Base-by-base conservation (phyloP, 2,888 invertebrate genomes). In the Amphipyra berbera region DNA sequence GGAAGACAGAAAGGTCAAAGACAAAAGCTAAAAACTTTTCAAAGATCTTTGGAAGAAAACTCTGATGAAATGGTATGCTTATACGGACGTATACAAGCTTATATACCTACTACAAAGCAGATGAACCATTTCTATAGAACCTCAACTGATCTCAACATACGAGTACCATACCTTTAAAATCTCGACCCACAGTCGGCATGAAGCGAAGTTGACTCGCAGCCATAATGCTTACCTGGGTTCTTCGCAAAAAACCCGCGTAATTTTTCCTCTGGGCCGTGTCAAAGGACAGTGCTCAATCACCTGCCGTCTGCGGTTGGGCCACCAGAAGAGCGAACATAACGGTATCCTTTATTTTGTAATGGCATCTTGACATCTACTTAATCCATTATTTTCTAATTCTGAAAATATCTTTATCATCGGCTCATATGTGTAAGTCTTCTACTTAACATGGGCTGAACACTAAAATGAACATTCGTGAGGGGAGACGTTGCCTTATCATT, bases 251-350 rank as follows among this genome's bases (percentile, higher is more conserved):
- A 89, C 85, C 88, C 87, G 80, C 82, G 88, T 89, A 90, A 91
- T 92, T 91, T 93, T 91, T 92, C 87, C 85, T 86, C 81, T 82
- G 82, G 82, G 84, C 86, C 83, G 81, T 90, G 90, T 93, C 93
- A 93, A 93, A 93, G 90, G 89, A 90, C 90, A 86, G 85, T 85
- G 89, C 86, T 93, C 92, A 89, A 92, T 93, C 93, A 92, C 91
- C 88, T 88, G 90, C 84, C 82, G 82, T 82, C 71, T 84, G 83
- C 59, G 79, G 82, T 83, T 41, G 81, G 83, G 90, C 88, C 72
- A 82, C 9, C 6, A 76, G 70, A 45, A 0, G 3, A 35, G 78
- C 76, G 72, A 2, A 6, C 0, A 48, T 30, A 1, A 5, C 1
- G 10, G 9, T 8, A 49, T 1, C 1, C 1, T 35, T 14, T 35